A percentile compares a stretch with the other conserved stretches of the same genome.
These are phyloP conservation scores for Hydraecia micacea DNA, from an alignment of 2,888 invertebrate species.

Conservation along the genomic window DNA sequence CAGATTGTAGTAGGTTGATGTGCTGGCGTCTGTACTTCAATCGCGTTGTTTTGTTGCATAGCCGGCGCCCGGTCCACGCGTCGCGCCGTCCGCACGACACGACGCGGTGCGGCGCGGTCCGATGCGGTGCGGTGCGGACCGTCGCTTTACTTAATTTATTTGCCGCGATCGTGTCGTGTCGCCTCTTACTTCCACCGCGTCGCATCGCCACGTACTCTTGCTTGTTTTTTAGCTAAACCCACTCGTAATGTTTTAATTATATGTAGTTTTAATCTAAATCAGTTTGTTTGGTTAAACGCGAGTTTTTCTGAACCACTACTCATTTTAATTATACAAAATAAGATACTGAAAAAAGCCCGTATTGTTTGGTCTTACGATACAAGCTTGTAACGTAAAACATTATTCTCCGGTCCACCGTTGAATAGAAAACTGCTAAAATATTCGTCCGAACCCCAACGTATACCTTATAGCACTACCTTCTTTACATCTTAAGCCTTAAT, in stretches of 20 bases:
- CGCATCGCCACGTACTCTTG: slow-evolving; percentile 33
- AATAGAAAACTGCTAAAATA: background rate
- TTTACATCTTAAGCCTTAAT: slow-evolving; percentile 22
- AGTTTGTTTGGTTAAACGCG: slow-evolving; percentile 9
- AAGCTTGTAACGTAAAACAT: background rate
- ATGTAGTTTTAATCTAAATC: slow-evolving; percentile 28
- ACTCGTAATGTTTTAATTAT: slow-evolving; percentile 52
- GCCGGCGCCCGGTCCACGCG: slow-evolving; percentile 7
- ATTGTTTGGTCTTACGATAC: background rate
- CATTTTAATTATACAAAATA: background rate
- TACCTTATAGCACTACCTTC: slow-evolving; percentile 12
- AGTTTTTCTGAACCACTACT: background rate
- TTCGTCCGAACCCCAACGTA: background rate
- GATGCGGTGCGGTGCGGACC: slow-evolving; percentile 21
- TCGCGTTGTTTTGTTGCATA: slow-evolving; percentile 51
- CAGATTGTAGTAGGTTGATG: too few species aligned
- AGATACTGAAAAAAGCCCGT: background rate
- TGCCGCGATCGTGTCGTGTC: slow-evolving; percentile 42
- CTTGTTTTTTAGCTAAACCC: slow-evolving; percentile 41
- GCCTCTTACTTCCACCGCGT: slow-evolving; percentile 52
- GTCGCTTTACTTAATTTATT: slow-evolving; percentile 63
- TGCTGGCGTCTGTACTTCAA: too few species aligned
- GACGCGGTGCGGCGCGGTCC: slow-evolving; percentile 2
- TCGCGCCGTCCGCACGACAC: slow-evolving; percentile 31
- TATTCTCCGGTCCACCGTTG: background rate